A percentile compares a stretch with the other conserved stretches of the same genome.
These are phyloP conservation scores for Drosophila insularis DNA, from an alignment of 1,140 invertebrate species.

Conservation along the genomic window DNA sequence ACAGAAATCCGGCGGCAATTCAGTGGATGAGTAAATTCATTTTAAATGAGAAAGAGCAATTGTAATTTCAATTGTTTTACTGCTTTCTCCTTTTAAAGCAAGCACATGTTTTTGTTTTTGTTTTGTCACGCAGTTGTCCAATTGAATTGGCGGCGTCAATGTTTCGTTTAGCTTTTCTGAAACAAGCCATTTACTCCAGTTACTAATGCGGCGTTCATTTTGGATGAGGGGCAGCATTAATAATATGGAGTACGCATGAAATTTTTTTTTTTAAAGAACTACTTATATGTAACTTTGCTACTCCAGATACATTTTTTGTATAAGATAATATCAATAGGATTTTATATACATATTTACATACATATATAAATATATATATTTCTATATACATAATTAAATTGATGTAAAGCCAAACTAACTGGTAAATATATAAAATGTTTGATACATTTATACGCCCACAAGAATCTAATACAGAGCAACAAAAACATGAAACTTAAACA, in stretches of 20 bases:
- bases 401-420: constrained; percentile 51
- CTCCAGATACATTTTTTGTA: constrained; percentile 61
- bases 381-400: constrained; percentile 42
- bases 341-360: constrained; percentile 56
- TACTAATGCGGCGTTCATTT: constrained; percentile 42
- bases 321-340: constrained; percentile 50
- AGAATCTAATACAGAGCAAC: constrained; percentile 5
- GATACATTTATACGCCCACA: constrained; percentile 57
- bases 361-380: constrained; percentile 43
- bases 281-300: constrained; percentile 49
- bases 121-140: constrained; percentile 57
- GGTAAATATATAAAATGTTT: constrained; percentile 64
- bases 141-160: constrained; percentile 68
- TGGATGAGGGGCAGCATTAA: background rate
- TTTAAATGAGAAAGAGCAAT: constrained; percentile 19
- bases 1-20: constrained; percentile 24
- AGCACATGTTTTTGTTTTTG: constrained; percentile 48
- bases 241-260: background rate
- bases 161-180: constrained; percentile 50
- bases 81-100: background rate
- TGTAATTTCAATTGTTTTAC: no score
- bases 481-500: constrained; percentile 42
- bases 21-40: constrained; percentile 33
- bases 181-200: constrained; percentile 54
- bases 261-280: constrained; percentile 54